A percentile compares a stretch with the other conserved stretches of the same genome.
Conservation (phyloP, 2,113 vertebrate species). For the Petaurus breviceps region DNA sequence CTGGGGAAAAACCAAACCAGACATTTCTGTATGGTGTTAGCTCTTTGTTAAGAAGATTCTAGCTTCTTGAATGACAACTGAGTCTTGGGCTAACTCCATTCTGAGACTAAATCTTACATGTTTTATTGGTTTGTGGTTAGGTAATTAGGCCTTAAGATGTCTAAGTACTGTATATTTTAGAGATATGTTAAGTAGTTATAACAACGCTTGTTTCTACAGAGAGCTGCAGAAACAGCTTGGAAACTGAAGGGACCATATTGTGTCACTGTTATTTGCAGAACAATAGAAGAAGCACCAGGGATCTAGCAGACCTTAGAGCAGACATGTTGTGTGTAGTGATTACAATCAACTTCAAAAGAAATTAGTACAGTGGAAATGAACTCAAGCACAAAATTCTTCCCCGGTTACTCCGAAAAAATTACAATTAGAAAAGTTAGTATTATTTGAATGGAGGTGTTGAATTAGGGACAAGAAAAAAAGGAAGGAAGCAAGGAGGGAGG, state of each 20-base stretch:
- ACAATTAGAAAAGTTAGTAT: neutral
- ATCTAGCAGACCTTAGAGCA: neutral
- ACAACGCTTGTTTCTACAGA: neutral
- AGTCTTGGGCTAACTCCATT: neutral
- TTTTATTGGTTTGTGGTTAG: neutral
- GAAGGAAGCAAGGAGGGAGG: too few relatives aligned
- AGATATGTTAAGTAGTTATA: neutral
- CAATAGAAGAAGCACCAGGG: neutral
- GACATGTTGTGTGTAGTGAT: neutral
- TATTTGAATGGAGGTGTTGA: slow-evolving; percentile 31
- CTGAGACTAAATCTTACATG: neutral
- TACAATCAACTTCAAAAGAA: neutral
- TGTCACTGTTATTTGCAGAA: neutral
- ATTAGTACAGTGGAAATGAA: neutral
- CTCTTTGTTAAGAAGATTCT: slow-evolving; percentile 1
- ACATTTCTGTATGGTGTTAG: neutral
- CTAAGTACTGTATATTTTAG: neutral
- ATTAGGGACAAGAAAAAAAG: neutral
- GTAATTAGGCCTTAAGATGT: neutral
- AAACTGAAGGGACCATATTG: neutral
- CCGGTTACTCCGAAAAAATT: neutral
- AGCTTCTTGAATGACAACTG: slow-evolving; percentile 9
- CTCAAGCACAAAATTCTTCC: neutral
- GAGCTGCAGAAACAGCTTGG: neutral
- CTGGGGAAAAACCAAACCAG: neutral